phyloP scores from a whole-genome alignment of 2,888 invertebrate genomes.

The Chymomyza caudatula region DNA sequence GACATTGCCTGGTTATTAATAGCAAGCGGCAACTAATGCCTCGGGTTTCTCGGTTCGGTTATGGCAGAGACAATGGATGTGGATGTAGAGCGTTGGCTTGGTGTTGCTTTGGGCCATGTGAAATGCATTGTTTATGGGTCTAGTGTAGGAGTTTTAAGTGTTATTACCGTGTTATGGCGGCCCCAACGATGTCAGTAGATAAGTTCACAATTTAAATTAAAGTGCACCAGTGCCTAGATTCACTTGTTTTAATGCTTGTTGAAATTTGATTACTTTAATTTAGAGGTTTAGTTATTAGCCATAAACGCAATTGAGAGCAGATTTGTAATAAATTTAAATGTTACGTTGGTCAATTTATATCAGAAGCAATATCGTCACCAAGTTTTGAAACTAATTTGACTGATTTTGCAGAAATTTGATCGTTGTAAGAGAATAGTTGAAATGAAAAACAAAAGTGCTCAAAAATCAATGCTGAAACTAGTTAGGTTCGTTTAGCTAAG shows the following conservation, averaged over 20 bases:
- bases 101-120: not conserved
- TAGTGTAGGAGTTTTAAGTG: not conserved
- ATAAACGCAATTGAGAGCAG: not conserved
- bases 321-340: too few relatives aligned
- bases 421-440: too few relatives aligned
- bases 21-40: not conserved
- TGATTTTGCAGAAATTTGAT: too few relatives aligned
- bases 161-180: not conserved
- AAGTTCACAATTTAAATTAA: not conserved
- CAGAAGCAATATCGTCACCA: too few relatives aligned
- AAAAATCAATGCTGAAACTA: too few relatives aligned
- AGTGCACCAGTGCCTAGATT: not conserved
- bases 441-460: too few relatives aligned
- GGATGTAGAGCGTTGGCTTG: not conserved
- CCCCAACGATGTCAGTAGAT: not conserved
- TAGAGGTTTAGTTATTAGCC: not conserved
- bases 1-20: not conserved
- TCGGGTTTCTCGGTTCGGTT: not conserved
- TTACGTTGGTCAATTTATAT: too few relatives aligned
- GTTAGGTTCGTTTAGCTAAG: too few relatives aligned
- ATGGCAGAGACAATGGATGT: not conserved
- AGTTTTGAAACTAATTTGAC: too few relatives aligned
- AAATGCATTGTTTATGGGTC: not conserved
- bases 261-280: not conserved
- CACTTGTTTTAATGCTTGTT: not conserved